phyloP scores from a whole-genome alignment of 2,888 invertebrate genomes.

The Syrphus vitripennis region DNA sequence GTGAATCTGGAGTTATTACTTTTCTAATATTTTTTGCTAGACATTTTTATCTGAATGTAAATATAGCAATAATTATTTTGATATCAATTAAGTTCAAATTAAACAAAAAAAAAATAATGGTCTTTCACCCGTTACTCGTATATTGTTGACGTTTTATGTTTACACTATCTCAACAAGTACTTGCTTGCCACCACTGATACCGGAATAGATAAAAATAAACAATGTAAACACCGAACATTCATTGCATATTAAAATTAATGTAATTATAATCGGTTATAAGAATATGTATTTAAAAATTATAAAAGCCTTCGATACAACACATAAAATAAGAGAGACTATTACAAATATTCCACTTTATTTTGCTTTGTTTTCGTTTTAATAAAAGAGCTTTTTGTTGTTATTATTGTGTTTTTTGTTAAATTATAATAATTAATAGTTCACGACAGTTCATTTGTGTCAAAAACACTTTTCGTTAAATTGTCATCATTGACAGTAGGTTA shows the following conservation, averaged over 20 bases:
- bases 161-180: neutral
- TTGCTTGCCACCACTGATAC: conserved; percentile 12
- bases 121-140: conserved; percentile 5
- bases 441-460: conserved; percentile 16
- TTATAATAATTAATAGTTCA: neutral
- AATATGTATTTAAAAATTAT: neutral
- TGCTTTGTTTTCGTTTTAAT: neutral
- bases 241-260: neutral
- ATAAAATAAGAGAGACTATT: neutral
- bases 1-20: no score
- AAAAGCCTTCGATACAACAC: neutral
- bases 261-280: neutral
- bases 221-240: conserved; percentile 13
- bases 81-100: conserved; percentile 4
- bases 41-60: no score
- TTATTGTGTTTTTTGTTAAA: neutral
- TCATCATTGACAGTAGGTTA: neutral
- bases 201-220: neutral
- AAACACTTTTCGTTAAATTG: neutral
- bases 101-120: neutral
- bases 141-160: neutral
- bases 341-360: neutral
- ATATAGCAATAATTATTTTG: neutral
- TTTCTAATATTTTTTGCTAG: no score
- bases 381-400: neutral